These are phyloP conservation scores for Poeciliopsis gracilis DNA, from an alignment of 2,797 vertebrate genomes.

Conservation along the genomic window DNA sequence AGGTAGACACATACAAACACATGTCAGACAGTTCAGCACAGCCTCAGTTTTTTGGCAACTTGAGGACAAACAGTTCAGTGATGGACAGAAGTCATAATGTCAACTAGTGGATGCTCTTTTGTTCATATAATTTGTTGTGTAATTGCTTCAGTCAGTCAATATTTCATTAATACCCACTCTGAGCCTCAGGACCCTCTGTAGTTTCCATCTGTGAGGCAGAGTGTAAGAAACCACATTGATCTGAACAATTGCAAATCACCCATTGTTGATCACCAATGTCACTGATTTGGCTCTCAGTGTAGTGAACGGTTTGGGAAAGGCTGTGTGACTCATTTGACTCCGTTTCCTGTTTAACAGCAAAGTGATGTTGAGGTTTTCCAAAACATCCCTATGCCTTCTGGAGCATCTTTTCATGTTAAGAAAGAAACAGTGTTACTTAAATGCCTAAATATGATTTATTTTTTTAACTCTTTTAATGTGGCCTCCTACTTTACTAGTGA, in stretches of 20 bases:
- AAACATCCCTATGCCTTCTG: not conserved
- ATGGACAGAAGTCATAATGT: not conserved
- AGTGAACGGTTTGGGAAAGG: conserved; percentile 10
- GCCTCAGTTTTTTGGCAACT: not conserved
- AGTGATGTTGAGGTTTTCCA: conserved; percentile 2
- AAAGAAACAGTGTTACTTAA: not conserved
- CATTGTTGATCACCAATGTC: conserved; percentile 29
- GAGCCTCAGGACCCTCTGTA: conserved; percentile 6
- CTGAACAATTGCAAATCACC: conserved; percentile 27
- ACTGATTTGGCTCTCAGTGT: conserved; percentile 7
- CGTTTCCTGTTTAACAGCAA: conserved; percentile 36
- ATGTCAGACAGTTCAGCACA: not conserved
- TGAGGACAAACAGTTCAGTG: not conserved
- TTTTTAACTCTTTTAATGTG: conserved; percentile 3
- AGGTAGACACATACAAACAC: not conserved
- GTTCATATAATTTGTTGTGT: conserved; percentile 32
- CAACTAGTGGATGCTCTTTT: not conserved
- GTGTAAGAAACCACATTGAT: conserved; percentile 29
- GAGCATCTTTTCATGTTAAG: not conserved
- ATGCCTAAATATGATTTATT: too few species aligned
- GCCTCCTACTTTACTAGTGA: not conserved
- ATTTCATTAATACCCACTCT: conserved; percentile 30
- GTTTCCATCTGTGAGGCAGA: conserved; percentile 42
- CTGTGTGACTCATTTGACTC: conserved; percentile 45
- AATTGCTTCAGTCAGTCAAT: conserved; percentile 47